Evolutionary conservation across 2,113 vertebrate genomes (phyloP).

Genomic region (Canis aureus): DNA sequence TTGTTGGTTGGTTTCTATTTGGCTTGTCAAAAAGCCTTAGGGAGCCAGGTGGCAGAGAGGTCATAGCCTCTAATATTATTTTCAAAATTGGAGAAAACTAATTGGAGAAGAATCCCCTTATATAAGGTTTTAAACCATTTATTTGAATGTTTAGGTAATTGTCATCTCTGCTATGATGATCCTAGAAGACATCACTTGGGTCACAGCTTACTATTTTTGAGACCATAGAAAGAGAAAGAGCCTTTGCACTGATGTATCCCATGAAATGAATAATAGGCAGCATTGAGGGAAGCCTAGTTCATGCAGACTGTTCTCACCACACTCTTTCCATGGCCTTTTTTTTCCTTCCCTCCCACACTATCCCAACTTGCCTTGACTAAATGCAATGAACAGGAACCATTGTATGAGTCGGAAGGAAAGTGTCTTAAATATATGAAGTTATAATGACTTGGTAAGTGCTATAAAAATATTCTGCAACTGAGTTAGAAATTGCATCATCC

Average conservation of each 20-base stretch:
- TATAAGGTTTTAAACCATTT: background rate
- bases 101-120: background rate
- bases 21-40: constrained; percentile 25
- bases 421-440: constrained; percentile 73
- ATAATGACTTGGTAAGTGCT: constrained; percentile 77
- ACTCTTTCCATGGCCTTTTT: background rate
- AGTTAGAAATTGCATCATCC: constrained; percentile 76
- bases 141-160: background rate
- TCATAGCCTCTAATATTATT: background rate
- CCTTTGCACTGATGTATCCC: background rate
- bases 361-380: constrained; percentile 57
- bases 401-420: constrained; percentile 77
- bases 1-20: constrained; percentile 31
- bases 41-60: background rate
- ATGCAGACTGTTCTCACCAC: background rate
- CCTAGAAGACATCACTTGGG: background rate
- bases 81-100: constrained; percentile 43
- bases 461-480: constrained; percentile 66
- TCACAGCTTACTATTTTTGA: background rate
- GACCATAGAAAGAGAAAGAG: background rate
- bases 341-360: background rate
- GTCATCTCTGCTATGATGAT: background rate
- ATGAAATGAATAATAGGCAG: constrained; percentile 30
- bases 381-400: constrained; percentile 63
- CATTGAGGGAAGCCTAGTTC: background rate